These are phyloP conservation scores for Rhineura floridana DNA, from an alignment of 2,113 vertebrate genomes.

Conservation along the genomic window DNA sequence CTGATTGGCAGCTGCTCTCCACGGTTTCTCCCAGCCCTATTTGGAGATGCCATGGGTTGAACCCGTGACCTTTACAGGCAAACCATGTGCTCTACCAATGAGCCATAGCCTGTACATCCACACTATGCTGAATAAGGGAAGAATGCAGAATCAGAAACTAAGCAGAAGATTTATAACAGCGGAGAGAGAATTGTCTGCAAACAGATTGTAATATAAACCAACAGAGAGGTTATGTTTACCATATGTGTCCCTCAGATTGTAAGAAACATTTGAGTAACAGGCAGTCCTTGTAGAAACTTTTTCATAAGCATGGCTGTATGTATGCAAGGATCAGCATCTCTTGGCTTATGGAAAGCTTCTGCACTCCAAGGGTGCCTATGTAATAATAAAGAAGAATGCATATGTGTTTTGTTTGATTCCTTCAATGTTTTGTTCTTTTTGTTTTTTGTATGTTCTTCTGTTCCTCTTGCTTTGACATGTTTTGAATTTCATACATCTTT, in stretches of 20 bases:
- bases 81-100: no score
- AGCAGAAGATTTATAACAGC: neutral
- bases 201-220: neutral
- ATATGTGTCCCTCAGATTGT: neutral
- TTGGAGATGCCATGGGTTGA: no score
- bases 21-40: no score
- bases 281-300: neutral
- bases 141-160: neutral
- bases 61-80: no score
- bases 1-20: no score
- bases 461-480: no score
- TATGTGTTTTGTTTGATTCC: no score
- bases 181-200: neutral
- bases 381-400: no score
- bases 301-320: neutral
- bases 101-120: no score
- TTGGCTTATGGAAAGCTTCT: neutral
- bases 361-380: neutral
- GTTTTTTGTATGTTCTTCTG: no score
- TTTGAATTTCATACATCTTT: no score
- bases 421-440: no score
- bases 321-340: neutral
- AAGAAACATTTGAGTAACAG: neutral
- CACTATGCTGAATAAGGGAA: neutral
- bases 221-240: neutral